These are phyloP conservation scores for Arctocebus calabarensis DNA, from an alignment of 2,797 vertebrate species.

Conservation along the genomic window DNA sequence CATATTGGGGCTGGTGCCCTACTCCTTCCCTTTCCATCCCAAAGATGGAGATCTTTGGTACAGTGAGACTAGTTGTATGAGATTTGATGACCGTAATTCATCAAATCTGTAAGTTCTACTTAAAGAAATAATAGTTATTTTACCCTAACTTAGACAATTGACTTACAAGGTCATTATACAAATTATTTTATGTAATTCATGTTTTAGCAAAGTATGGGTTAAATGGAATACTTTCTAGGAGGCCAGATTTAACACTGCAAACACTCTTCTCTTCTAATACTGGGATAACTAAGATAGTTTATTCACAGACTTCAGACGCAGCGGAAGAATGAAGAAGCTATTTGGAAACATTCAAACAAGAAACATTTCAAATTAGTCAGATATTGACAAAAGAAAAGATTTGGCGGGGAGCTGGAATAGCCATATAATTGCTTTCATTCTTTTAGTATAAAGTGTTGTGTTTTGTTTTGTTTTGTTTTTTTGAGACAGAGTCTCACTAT, in stretches of 20 bases:
- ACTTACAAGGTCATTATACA: not conserved
- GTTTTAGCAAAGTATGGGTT: constrained; percentile 59
- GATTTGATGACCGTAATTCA: not conserved
- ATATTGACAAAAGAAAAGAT: constrained; percentile 53
- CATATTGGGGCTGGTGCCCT: too few species aligned
- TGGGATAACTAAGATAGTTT: not conserved
- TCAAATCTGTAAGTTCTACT: constrained; percentile 24
- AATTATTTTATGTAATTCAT: constrained; percentile 48
- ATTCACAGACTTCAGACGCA: not conserved
- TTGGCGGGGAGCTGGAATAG: not conserved
- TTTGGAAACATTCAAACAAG: constrained; percentile 37
- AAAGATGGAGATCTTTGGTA: not conserved
- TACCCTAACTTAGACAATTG: constrained; percentile 58
- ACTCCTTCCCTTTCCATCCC: too few species aligned
- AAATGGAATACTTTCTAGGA: constrained; percentile 50
- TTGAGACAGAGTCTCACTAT: too few species aligned
- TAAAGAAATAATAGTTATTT: constrained; percentile 58
- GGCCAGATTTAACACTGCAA: constrained; percentile 54
- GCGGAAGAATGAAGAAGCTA: not conserved
- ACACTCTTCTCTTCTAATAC: not conserved
- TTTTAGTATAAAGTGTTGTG: constrained; percentile 23
- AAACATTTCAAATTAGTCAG: not conserved
- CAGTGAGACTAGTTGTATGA: not conserved
- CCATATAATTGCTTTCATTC: constrained; percentile 57
- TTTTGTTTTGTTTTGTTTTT: too few species aligned